These are phyloP conservation scores for Chironex yamaguchii DNA, from an alignment of 30 jellyfish, hydroid and myxozoan genomes.

Conservation along the genomic window DNA sequence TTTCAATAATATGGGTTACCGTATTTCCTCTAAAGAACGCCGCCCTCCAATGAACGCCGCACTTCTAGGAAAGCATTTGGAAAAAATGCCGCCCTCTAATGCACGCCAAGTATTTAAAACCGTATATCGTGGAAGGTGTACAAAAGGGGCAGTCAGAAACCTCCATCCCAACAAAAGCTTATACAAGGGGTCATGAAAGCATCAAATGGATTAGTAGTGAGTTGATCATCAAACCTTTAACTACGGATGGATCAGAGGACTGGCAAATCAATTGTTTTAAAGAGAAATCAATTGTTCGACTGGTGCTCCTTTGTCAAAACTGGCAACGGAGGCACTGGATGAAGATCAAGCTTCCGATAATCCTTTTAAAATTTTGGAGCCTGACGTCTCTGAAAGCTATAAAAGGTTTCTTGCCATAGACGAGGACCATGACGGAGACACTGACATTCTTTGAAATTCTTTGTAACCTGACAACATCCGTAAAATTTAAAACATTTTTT, in stretches of 20 bases:
- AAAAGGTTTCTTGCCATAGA: neutral
- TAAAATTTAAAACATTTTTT: too few species aligned
- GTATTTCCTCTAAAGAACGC: too few species aligned
- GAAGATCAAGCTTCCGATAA: neutral
- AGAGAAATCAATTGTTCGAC: neutral
- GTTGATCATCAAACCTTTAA: neutral
- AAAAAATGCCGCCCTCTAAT: too few species aligned
- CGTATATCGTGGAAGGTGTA: too few species aligned
- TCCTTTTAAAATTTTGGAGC: neutral
- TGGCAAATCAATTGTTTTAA: neutral
- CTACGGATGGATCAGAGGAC: neutral
- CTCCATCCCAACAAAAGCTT: neutral
- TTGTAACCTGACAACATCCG: neutral
- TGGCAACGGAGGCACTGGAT: neutral
- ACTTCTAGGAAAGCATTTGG: too few species aligned
- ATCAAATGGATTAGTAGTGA: neutral
- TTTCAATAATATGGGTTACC: too few species aligned
- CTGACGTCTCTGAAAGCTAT: neutral
- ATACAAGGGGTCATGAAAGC: neutral
- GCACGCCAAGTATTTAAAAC: too few species aligned
- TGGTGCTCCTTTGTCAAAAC: neutral
- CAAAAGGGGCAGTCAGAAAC: too few species aligned
- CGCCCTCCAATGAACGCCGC: too few species aligned
- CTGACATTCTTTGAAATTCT: neutral
- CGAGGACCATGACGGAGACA: neutral